Percentiles rank a stretch among this genome's conserved stretches.
These are phyloP conservation scores for Melanotaenia boesemani DNA, from an alignment of 2,797 vertebrate genomes.

Conservation along the genomic window DNA sequence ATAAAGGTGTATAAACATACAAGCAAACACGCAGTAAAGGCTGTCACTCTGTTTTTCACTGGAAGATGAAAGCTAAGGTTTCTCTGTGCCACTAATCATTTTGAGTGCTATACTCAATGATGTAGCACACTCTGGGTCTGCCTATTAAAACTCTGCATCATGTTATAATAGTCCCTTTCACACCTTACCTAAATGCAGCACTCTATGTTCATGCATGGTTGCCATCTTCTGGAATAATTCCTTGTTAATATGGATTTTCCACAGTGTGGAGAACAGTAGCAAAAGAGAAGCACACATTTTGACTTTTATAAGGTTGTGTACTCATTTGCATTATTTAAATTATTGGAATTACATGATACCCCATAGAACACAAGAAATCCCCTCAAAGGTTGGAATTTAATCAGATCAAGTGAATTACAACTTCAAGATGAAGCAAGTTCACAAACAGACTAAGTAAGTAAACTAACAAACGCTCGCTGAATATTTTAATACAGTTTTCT, in stretches of 20 bases:
- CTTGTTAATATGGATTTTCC: slow-evolving; percentile 22
- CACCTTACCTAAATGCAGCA: slow-evolving; percentile 3
- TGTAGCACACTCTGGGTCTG: slow-evolving; percentile 6
- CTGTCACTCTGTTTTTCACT: slow-evolving; percentile 19
- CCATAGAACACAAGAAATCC: not conserved
- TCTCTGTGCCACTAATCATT: slow-evolving; percentile 33
- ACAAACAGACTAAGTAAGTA: not conserved
- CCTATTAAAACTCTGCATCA: slow-evolving; percentile 21
- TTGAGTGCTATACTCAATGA: slow-evolving; percentile 32
- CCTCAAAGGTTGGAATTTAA: slow-evolving; percentile 1
- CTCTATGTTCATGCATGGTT: slow-evolving; percentile 17
- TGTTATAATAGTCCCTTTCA: slow-evolving; percentile 14
- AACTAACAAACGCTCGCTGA: not conserved
- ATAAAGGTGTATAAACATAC: slow-evolving; percentile 19
- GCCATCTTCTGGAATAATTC: slow-evolving; percentile 22
- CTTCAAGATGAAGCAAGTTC: not conserved
- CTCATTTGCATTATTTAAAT: not conserved
- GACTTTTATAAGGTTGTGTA: slow-evolving; percentile 2
- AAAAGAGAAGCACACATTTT: slow-evolving; percentile 18
- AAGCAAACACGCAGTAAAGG: slow-evolving; percentile 14
- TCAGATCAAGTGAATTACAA: not conserved
- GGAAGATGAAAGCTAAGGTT: slow-evolving; percentile 35
- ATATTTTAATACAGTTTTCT: not conserved
- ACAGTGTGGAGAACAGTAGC: not conserved
- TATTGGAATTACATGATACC: not conserved